Conservation (phyloP, 2,113 vertebrate species). For the Piprites chloris region DNA sequence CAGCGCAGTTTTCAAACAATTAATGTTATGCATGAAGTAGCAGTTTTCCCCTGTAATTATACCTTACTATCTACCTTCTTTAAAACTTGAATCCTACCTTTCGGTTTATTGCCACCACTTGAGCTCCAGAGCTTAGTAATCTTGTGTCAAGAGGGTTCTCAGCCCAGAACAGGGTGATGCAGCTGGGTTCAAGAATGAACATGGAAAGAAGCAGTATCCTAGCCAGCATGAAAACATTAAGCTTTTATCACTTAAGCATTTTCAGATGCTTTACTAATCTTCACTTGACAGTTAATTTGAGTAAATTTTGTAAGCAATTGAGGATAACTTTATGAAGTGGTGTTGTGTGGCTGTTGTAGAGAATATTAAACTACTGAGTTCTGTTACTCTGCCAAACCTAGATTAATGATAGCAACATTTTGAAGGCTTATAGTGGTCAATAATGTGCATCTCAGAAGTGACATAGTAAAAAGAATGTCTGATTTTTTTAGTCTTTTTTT, state of each 20-base stretch:
- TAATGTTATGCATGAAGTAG: neutral
- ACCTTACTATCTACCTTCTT: rapidly evolving
- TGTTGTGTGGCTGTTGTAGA: neutral
- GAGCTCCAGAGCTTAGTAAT: neutral
- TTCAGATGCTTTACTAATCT: neutral
- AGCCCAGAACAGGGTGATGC: neutral
- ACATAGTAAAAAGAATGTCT: neutral
- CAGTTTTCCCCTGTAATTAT: neutral
- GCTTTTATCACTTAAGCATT: neutral
- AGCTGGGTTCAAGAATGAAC: neutral
- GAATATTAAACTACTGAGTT: neutral
- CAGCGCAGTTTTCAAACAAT: neutral
- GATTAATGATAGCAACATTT: neutral
- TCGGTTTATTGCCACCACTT: neutral
- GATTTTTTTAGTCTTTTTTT: neutral
- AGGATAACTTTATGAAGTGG: neutral
- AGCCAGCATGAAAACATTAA: neutral
- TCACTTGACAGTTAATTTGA: neutral
- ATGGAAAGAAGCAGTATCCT: neutral
- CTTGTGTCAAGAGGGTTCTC: neutral
- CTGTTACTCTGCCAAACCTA: neutral
- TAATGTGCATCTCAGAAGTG: neutral
- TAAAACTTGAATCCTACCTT: neutral
- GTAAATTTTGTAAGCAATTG: neutral
- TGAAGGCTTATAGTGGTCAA: neutral